A percentile compares a stretch with the other conserved stretches of the same genome.
phyloP scores from a whole-genome alignment of 2,888 invertebrate species.

The Scaptomyza reducta region DNA sequence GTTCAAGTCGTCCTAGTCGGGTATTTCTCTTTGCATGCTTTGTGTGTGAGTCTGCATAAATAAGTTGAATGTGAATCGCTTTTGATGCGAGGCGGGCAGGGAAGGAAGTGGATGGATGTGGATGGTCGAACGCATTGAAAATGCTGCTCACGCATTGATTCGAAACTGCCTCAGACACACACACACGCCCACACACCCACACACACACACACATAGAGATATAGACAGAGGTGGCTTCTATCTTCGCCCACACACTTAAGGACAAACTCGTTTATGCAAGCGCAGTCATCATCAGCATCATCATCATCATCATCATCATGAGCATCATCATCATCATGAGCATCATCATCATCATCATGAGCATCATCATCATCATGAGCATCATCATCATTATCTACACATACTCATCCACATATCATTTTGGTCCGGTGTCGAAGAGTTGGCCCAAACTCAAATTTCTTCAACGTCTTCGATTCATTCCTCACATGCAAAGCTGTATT shows the following conservation, averaged over 20 bases:
- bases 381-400: constrained; percentile 7
- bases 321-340: too few relatives aligned
- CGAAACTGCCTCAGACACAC: constrained; percentile 35
- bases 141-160: constrained; percentile 73
- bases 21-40: constrained; percentile 69
- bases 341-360: too few relatives aligned
- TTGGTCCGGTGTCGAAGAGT: constrained; percentile 35
- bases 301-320: constrained; percentile 24
- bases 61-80: constrained; percentile 51
- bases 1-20: background rate
- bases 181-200: constrained; percentile 33
- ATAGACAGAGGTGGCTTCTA: constrained; percentile 7
- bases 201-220: constrained; percentile 39
- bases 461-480: constrained; percentile 38
- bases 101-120: constrained; percentile 15
- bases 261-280: constrained; percentile 75
- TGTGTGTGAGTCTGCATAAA: constrained; percentile 78
- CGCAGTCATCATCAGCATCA: constrained; percentile 62
- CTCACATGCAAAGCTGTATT: constrained; percentile 1
- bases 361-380: background rate
- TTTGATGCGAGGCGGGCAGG: background rate
- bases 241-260: constrained; percentile 63
- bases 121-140: constrained; percentile 47
- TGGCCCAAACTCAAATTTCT: constrained; percentile 45
- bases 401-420: constrained; percentile 42